Evolutionary conservation across 1,140 invertebrate genomes (phyloP), one percentile per base, ranked within the genome.

Genomic region (Diuraphis noxia): DNA sequence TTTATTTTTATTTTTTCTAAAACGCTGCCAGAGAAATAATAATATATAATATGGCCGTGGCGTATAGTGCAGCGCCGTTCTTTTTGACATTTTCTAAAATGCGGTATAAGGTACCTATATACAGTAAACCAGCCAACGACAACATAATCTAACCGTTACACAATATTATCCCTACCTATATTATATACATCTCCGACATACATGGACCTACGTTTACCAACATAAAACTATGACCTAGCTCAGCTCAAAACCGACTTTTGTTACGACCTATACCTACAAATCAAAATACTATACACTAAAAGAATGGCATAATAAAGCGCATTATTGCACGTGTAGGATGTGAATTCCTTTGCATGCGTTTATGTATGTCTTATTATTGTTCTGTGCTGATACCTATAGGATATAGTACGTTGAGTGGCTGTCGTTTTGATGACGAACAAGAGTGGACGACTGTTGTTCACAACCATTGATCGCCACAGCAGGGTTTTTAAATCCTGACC

Each of bases 1-100:
- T 84, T 43, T 84, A 43, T n/a, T 40, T 84, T 17, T n/a, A n/a
- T 82, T 84, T 41, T 38, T 84, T 41, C 36, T 84, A 81, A 81
- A 38, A 81, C 38, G 79, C 36, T 25, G 79, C 8, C 23, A 81
- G 38, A 81, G 36, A 81, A 81, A 81, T 72, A 72, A 72, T 72
- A 72, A 72, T 72, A 17, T 72, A 17, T 72, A n/a, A n/a, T 30
- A 30, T 49, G 46, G 19, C 23, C 4, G 46, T 21, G 43, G 46
- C 46, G 41, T 10, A 9, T 25, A 1, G 52, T 56, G 52, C n/a
- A n/a, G n/a, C 52, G 10, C 34, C 56, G 56, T 72, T 72, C 13
- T n/a, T 72, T 72, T n/a, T 13, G 56, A 72, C 30, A n/a, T 72
- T n/a, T 72, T n/a, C 56, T 72, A 72, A 72, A 72, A 72, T n/a